These are phyloP conservation scores for Eupithecia exiguata DNA, from an alignment of 2,888 invertebrate genomes.

Conservation along the genomic window DNA sequence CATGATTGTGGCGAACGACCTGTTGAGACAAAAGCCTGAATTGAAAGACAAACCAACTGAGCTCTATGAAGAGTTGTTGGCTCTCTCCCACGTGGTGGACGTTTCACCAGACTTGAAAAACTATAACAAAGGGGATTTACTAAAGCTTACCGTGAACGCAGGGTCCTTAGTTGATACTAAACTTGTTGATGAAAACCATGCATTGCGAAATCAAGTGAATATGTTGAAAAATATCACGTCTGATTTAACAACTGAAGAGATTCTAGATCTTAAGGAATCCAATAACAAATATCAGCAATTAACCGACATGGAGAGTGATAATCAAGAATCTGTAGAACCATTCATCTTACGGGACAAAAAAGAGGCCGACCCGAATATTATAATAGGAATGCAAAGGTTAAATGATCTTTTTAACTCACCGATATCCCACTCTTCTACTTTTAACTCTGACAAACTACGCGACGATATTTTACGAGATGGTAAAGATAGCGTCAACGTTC, in stretches of 20 bases:
- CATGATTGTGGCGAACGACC: conserved; percentile 48
- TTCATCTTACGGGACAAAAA: not conserved
- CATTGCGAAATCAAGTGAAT: conserved; percentile 22
- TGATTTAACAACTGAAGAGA: conserved; percentile 30
- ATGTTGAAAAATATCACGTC: conserved; percentile 33
- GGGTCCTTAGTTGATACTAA: conserved; percentile 63
- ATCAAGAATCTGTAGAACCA: not conserved
- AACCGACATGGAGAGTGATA: not conserved
- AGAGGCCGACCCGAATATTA: not conserved
- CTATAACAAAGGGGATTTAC: conserved; percentile 55
- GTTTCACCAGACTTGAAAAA: conserved; percentile 57
- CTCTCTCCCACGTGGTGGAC: conserved; percentile 55
- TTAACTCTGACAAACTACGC: conserved; percentile 24
- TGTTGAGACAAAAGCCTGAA: conserved; percentile 52
- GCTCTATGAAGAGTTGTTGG: conserved; percentile 57
- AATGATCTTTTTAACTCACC: not conserved
- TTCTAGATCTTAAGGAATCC: conserved; percentile 23
- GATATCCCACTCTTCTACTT: conserved; percentile 7
- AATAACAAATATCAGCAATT: not conserved
- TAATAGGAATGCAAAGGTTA: conserved; percentile 1
- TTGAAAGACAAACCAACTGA: conserved; percentile 51
- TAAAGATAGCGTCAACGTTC: not conserved
- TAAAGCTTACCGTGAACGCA: conserved; percentile 53
- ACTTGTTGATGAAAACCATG: conserved; percentile 48
- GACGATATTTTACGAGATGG: conserved; percentile 20